These are phyloP conservation scores for Varecia variegata DNA, from an alignment of 2,797 vertebrate genomes.

Conservation along the genomic window DNA sequence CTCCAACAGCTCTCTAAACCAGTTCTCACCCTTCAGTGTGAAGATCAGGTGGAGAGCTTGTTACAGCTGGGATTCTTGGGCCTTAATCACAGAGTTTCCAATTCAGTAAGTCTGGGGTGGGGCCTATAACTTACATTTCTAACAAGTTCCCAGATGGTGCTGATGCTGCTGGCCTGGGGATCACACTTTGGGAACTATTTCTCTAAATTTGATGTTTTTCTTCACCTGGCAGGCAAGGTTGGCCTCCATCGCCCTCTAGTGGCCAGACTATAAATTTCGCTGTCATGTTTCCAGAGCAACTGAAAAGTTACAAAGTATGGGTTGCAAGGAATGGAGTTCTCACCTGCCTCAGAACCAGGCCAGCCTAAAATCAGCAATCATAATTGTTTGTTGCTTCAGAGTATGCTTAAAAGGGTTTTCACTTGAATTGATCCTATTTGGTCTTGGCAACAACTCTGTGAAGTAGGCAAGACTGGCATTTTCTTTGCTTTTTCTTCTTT, in stretches of 20 bases:
- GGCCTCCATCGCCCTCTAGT: conserved; percentile 63
- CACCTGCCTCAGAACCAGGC: not conserved
- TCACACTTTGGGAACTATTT: not conserved
- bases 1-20: not conserved
- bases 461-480: not conserved
- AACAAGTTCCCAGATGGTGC: not conserved
- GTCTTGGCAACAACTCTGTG: not conserved
- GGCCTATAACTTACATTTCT: not conserved
- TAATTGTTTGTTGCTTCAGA: not conserved
- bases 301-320: not conserved
- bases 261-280: conserved; percentile 41
- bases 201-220: not conserved
- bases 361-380: not conserved
- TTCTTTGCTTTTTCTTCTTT: not conserved
- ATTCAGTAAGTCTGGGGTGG: not conserved
- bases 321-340: not conserved
- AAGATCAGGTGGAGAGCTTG: not conserved
- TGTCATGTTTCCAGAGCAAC: not conserved
- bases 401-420: not conserved
- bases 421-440: not conserved
- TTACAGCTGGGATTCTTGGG: not conserved
- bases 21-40: not conserved
- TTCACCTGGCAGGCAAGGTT: not conserved
- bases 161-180: not conserved
- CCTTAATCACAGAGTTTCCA: not conserved